Conservation (phyloP, 2,113 vertebrate genomes). For the Gasterosteus aculeatus region DNA sequence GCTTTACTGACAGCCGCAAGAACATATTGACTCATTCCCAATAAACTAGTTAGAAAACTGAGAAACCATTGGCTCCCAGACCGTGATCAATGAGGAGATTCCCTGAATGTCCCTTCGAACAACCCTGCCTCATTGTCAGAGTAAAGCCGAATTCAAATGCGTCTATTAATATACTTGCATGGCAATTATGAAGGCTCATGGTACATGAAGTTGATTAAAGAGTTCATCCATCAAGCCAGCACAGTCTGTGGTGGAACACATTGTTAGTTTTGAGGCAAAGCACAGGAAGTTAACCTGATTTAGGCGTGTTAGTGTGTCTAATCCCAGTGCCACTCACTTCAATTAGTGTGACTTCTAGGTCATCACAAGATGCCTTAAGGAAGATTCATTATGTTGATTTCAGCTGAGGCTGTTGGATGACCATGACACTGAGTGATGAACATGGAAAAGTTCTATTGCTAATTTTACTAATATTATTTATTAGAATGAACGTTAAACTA, state of each 20-base stretch:
- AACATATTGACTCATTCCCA: conserved; percentile 10
- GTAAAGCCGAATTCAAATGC: conserved; percentile 20
- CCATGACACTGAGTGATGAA: background rate
- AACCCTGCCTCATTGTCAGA: conserved; percentile 12
- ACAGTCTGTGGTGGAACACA: conserved; percentile 27
- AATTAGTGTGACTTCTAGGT: background rate
- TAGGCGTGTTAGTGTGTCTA: background rate
- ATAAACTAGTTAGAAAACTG: conserved; percentile 2
- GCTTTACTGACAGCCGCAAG: background rate
- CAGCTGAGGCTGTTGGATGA: background rate
- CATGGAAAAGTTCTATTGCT: background rate
- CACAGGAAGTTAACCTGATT: background rate
- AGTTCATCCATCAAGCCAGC: conserved; percentile 70
- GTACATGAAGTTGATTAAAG: conserved; percentile 72
- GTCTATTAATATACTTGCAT: conserved; percentile 58
- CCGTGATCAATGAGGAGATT: conserved; percentile 16
- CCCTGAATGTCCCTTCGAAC: background rate
- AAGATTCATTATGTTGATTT: conserved; percentile 12
- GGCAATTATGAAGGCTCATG: conserved; percentile 59
- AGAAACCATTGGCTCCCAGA: background rate
- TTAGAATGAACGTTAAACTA: background rate
- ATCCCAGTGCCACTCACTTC: background rate
- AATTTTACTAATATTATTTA: background rate
- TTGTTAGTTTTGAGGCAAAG: background rate
- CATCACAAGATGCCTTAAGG: background rate